These are phyloP conservation scores for Neolamprologus fasciatus DNA, from an alignment of 2,113 vertebrate genomes.

Conservation along the genomic window DNA sequence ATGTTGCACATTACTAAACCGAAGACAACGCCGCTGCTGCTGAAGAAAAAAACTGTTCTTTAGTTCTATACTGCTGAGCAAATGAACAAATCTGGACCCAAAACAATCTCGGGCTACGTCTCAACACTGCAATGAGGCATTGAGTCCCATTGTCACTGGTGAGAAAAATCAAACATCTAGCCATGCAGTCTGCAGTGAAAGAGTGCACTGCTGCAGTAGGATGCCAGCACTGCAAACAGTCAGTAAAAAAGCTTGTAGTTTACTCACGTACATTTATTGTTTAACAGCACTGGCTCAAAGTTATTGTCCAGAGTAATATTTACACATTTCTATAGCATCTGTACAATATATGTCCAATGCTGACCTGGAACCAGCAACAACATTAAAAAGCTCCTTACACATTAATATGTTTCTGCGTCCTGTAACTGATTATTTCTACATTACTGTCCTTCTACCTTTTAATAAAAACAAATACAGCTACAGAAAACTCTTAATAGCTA, in stretches of 20 bases:
- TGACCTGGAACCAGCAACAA: background rate
- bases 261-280: background rate
- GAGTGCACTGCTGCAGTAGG: background rate
- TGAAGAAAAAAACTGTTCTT: background rate
- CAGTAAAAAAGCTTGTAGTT: background rate
- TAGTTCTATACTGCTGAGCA: background rate
- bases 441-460: background rate
- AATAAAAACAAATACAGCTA: background rate
- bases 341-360: background rate
- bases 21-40: background rate
- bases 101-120: fast-evolving
- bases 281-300: background rate
- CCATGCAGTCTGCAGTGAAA: background rate
- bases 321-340: background rate
- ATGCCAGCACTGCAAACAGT: background rate
- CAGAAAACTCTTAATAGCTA: background rate
- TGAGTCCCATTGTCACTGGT: background rate
- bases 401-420: background rate
- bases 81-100: background rate
- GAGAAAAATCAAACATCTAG: background rate
- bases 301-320: background rate
- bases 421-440: background rate
- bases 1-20: background rate
- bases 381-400: background rate
- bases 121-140: background rate